phyloP scores from a whole-genome alignment of 2,797 vertebrate genomes.

The Numenius phaeopus region DNA sequence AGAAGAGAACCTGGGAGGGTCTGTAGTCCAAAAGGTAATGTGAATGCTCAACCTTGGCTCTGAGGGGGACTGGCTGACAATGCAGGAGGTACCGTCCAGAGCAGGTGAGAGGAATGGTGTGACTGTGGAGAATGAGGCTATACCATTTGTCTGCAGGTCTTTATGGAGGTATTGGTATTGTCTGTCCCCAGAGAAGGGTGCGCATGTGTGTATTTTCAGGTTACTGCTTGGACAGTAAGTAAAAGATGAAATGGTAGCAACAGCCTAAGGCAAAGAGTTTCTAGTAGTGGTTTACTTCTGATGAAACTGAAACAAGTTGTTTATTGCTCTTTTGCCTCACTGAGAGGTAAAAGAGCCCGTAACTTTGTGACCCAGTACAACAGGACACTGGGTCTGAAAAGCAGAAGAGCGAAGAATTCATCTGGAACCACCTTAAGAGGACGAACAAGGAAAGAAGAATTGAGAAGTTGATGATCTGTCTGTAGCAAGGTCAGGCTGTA shows the following conservation, averaged over 20 bases:
- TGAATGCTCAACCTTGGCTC: background rate
- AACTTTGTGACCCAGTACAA: background rate
- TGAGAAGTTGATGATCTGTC: background rate
- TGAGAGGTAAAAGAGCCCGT: background rate
- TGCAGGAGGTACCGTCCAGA: background rate
- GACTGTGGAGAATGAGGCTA: background rate
- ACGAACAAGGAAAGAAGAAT: background rate
- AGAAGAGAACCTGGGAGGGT: background rate
- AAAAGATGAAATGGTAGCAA: background rate
- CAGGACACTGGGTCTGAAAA: background rate
- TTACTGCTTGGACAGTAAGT: background rate
- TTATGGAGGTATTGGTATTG: background rate
- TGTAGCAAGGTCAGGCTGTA: background rate
- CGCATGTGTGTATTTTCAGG: fast-evolving
- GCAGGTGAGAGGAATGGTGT: background rate
- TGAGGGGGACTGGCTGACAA: background rate
- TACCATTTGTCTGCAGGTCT: background rate
- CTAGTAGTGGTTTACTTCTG: background rate
- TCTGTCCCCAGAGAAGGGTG: background rate
- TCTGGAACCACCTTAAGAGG: background rate
- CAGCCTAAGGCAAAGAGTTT: background rate
- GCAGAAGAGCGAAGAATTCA: background rate
- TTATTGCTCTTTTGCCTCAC: background rate
- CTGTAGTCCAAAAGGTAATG: background rate
- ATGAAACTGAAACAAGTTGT: background rate